Base-by-base conservation (phyloP, 1,140 invertebrate species). In the Myzus persicae region DNA sequence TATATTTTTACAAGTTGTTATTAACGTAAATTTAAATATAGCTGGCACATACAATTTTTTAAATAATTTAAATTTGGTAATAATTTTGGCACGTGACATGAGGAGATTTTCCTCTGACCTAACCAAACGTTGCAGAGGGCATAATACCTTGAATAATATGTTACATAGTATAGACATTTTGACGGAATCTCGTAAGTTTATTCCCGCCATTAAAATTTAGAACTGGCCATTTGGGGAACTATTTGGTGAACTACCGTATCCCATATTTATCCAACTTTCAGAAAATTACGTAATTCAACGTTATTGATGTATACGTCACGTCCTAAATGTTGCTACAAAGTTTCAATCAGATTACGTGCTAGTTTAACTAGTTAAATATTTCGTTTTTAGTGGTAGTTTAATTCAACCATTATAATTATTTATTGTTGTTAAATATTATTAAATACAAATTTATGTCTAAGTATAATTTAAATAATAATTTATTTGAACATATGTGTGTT, bases 341-440 rank as follows among this genome's bases (percentile, higher is more conserved):
- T 82, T 82, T 82, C 20, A 40, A 82, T 82, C 59, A n/a, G 59
- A 76, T 1, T 40, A 42, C 82, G 40, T 40, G 59, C n/a, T 5
- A n/a, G n/a, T n/a, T n/a, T n/a, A 76, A 76, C 31, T n/a, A n/a
- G 59, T 76, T n/a, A n/a, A n/a, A 76, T 76, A 76, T 76, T 76
- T 76, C 14, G 59, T n/a, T n/a, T n/a, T 76, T n/a, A 76, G 31
- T 76, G n/a, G 59, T n/a, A 76, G 59, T n/a, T 76, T 76, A n/a
- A n/a, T 76, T 76, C n/a, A 76, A 76, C 31, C 11, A 76, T 11
- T 76, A 76, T 76, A 76, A 76, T n/a, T n/a, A 76, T 76, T 76
- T n/a, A n/a, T 76, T 6, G 59, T n/a, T 76, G 31, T 76, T n/a
- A 20, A 76, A n/a, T 76, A 76, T 76, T 76, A 67, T n/a, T n/a